Evolutionary conservation across 2,888 invertebrate species (phyloP).

Genomic region (Epistrophe grossulariae): DNA sequence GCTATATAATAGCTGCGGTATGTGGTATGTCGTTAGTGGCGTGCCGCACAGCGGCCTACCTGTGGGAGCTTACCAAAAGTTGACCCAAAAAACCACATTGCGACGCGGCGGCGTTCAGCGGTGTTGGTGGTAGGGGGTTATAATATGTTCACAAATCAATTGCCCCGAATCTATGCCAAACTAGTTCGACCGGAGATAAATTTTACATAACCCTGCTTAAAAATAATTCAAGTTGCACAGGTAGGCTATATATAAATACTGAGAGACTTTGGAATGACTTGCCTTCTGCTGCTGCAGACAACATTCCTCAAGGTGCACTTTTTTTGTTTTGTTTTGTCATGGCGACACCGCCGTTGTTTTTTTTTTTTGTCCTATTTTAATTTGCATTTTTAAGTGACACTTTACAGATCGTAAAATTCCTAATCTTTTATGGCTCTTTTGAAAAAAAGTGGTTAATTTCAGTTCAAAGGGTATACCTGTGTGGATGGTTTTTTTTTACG

Average conservation of each 20-base stretch:
- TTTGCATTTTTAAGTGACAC: slow-evolving; percentile 65
- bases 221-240: slow-evolving; percentile 51
- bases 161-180: slow-evolving; percentile 68
- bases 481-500: slow-evolving; percentile 2
- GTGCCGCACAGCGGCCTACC: slow-evolving; percentile 42
- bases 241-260: slow-evolving; percentile 16
- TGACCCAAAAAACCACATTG: slow-evolving; percentile 71
- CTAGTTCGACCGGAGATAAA: slow-evolving; percentile 61
- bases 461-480: slow-evolving; percentile 21
- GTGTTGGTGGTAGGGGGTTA: slow-evolving; percentile 6
- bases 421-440: slow-evolving; percentile 1
- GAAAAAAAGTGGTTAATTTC: slow-evolving; percentile 21
- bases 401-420: slow-evolving; percentile 60
- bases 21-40: slow-evolving; percentile 4
- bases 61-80: slow-evolving; percentile 67
- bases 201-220: slow-evolving; percentile 64
- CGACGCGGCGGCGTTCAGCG: slow-evolving; percentile 2
- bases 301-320: slow-evolving; percentile 59
- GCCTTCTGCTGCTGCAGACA: slow-evolving; percentile 34
- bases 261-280: slow-evolving; percentile 14
- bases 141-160: slow-evolving; percentile 68
- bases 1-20: slow-evolving; percentile 1
- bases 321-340: slow-evolving; percentile 43
- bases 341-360: slow-evolving; percentile 12
- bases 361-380: slow-evolving; percentile 36